These are phyloP conservation scores for Andrena trimmerana DNA, from an alignment of 2,888 invertebrate species.

Conservation along the genomic window DNA sequence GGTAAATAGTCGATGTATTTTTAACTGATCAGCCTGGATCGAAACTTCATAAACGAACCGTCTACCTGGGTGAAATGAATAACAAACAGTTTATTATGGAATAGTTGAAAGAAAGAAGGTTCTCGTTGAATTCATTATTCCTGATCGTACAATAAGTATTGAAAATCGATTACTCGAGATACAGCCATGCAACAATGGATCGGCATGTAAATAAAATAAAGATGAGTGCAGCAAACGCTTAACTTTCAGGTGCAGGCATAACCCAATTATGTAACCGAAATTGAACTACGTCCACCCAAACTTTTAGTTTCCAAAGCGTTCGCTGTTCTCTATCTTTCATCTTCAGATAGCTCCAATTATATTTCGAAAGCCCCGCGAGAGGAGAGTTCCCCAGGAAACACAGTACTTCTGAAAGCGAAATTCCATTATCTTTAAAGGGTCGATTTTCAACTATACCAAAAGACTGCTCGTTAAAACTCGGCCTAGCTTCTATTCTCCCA, in stretches of 20 bases:
- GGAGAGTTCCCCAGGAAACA: not conserved
- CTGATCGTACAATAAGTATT: no score
- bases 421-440: not conserved
- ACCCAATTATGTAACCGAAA: not conserved
- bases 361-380: not conserved
- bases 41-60: no score
- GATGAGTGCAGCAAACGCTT: not conserved
- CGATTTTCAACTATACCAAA: not conserved
- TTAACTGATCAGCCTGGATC: no score
- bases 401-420: not conserved
- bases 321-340: not conserved
- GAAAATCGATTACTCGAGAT: no score
- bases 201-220: not conserved
- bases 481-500: not conserved
- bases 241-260: not conserved
- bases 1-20: no score
- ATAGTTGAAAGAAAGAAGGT: no score
- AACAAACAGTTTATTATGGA: no score
- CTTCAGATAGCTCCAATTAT: not conserved
- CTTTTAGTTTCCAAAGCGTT: not conserved
- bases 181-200: not conserved
- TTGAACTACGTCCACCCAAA: not conserved
- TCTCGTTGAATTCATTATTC: no score
- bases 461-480: conserved; percentile 3
- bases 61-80: no score